Base-by-base conservation (phyloP, 2,113 vertebrate species). In the Corydoras sp. region DNA sequence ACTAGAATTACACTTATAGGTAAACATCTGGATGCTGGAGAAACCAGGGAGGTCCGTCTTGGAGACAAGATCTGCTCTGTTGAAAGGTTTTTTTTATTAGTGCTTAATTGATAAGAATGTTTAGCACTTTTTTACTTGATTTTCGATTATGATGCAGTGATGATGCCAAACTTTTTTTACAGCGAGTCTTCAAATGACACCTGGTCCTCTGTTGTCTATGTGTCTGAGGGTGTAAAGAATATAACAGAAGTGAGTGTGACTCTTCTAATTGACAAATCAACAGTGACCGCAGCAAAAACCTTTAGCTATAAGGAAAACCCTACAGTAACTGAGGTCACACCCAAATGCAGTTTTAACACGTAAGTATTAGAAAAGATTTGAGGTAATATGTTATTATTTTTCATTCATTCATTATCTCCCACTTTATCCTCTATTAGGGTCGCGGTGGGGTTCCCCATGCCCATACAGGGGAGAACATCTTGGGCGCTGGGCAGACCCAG, bases 251-350 rank as follows among this genome's bases (percentile, higher is more conserved):
- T 83, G 4, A 68, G 79, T 0, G 79, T 90, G 51, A 83, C 71
- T 63, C 81, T 96, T 9, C 29, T 85, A 72, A 89, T 98, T 1
- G 94, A 97, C 2, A 80, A 75, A 5, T 83, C 89, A 18, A 2
- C 74, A 65, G 88, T 94, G 61, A 78, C 1, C 0, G 76, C 86
- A 0, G 69, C 83, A 0, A 78, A 83, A 82, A 79, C 10, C 32
- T 99, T 98, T 74, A 56, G 73, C 59, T 98, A 95, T 79, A 89
- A 74, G 77, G 75, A 88, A 0, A 83, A 95, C 76, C 96, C 96
- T 0, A 5, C 77, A 0, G 80, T 99, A 55, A 77, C 64, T 0
- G 55, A 78, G 29, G 70, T 98, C 3, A 1, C 43, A 13, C 96
- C 97, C 56, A 69, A 31, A 11, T 99, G 97, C 85, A 89, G 92